Evolutionary conservation across 2,797 vertebrate species (phyloP), one percentile per base, ranked within the genome.

Genomic region (Paratrypauchen microcephalus): DNA sequence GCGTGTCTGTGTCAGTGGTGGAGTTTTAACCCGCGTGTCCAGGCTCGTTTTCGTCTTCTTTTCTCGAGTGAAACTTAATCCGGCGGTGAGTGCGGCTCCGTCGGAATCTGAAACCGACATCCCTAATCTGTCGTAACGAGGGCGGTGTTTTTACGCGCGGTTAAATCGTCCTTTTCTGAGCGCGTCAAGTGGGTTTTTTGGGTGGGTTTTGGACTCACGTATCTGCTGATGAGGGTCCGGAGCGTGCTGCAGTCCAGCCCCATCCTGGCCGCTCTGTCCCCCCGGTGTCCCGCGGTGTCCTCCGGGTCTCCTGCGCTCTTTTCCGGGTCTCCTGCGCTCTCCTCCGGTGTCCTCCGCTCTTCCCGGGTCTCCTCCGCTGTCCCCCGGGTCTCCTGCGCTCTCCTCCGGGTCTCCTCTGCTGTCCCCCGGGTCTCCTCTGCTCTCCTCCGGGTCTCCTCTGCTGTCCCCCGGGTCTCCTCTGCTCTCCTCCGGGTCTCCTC

Each of bases 171-270:
- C 32, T 0, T 36, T 36, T 8, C 8, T 8, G 1, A 2, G 32
- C 24, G 24, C 24, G 24, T 26, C 1, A 26, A 26, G 1, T 26
- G 24, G 12, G 36, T n/a, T n/a, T n/a, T n/a, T n/a, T n/a, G n/a
- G n/a, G 1, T 26, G 24, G 12, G 36, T 41, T 39, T 39, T 4
- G 1, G 32, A 96, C 97, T 97, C 84, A 99, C 97, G 77, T 95
- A 98, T 97, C 97, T 92, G 86, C 88, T 95, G 91, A 99, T 95
- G 83, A 97, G 95, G 83, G 89, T 95, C 91, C 96, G 92, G 45
- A 97, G 91, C 63, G 91, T 92, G 89, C 95, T 96, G 92, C 95
- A 93, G 86, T 96, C 95, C 95, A 97, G 95, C 91, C 92, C 93
- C 92, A 91, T 91, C 77, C 83, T 91, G 84, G 52, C 71, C 55